phyloP scores from a whole-genome alignment of 2,113 vertebrate genomes.

The Chamaetylas fuelleborni region DNA sequence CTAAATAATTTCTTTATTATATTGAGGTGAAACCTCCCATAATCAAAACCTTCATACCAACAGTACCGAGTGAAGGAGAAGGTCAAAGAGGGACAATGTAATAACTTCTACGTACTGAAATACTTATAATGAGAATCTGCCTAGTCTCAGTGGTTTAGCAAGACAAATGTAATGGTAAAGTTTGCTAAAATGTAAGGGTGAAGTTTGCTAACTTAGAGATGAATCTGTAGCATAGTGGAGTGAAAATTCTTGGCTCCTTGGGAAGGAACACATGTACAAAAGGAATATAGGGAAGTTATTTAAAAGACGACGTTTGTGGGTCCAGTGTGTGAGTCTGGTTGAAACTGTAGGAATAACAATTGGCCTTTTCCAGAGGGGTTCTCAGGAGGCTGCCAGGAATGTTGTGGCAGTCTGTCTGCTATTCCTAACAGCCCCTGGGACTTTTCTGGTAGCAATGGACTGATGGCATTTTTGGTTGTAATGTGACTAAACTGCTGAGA shows the following conservation, averaged over 20 bases:
- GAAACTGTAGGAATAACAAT: not conserved
- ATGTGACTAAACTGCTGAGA: not conserved
- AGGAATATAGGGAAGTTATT: not conserved
- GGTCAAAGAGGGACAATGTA: not conserved
- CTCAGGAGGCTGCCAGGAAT: not conserved
- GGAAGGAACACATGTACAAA: not conserved
- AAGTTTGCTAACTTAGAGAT: not conserved
- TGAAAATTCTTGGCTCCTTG: not conserved
- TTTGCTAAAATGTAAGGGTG: not conserved
- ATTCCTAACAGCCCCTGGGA: not conserved
- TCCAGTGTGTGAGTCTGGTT: not conserved
- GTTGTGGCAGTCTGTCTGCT: not conserved
- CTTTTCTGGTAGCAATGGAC: accelerated
- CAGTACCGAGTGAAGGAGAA: not conserved
- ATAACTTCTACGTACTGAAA: not conserved
- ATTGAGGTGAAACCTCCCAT: not conserved
- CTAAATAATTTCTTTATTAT: not conserved
- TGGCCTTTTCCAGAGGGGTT: not conserved
- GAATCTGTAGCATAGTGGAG: not conserved
- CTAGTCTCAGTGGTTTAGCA: not conserved
- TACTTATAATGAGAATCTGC: not conserved
- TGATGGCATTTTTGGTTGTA: not conserved
- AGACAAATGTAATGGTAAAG: not conserved
- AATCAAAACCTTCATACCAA: not conserved
- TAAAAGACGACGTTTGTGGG: not conserved